Conservation (phyloP, 2,113 vertebrate species). For the Athene cunicularia region DNA sequence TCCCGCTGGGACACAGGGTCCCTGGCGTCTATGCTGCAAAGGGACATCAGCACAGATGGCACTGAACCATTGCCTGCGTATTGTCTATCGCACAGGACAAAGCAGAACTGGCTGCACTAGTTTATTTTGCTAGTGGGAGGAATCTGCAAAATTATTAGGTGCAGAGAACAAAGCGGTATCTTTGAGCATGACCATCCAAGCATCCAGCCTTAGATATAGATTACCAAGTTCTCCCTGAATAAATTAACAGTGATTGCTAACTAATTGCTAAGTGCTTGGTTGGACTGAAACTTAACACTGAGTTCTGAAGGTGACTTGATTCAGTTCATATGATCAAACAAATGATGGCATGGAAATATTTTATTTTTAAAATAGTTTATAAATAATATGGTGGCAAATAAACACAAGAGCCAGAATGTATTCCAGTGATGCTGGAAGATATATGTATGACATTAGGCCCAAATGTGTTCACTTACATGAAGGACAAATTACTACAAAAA, state of each 20-base stretch:
- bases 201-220: not conserved
- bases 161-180: not conserved
- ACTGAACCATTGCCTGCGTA: not conserved
- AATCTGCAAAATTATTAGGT: not conserved
- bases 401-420: not conserved
- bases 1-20: fast-evolving
- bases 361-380: not conserved
- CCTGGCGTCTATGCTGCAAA: fast-evolving
- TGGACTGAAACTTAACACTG: not conserved
- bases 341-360: not conserved
- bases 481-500: not conserved
- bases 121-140: not conserved
- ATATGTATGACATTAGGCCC: not conserved
- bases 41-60: not conserved
- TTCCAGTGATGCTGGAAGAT: not conserved
- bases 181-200: not conserved
- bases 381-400: not conserved
- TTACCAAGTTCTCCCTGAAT: not conserved
- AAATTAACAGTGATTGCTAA: not conserved
- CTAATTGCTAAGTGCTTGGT: not conserved
- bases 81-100: not conserved
- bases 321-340: not conserved
- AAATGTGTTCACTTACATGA: not conserved
- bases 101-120: not conserved
- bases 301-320: slow-evolving; percentile 15